Evolutionary conservation across 2,113 vertebrate species (phyloP), one percentile per base, ranked within the genome.

Genomic region (Gyps fulvus): DNA sequence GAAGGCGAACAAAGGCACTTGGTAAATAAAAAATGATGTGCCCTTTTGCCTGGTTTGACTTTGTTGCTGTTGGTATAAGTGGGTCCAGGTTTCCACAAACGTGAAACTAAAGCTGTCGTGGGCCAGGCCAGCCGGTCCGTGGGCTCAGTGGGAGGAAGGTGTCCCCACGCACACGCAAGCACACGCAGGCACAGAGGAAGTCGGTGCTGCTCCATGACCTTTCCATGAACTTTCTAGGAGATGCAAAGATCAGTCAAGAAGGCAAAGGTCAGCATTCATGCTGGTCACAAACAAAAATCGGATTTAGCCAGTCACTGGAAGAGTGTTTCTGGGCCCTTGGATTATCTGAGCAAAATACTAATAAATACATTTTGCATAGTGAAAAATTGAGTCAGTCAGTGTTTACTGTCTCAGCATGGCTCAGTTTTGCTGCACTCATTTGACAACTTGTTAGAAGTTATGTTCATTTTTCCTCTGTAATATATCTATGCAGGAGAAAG

Each of bases 201-300:
- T 97, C 90, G 26, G 86, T 89, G 89, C 94, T 40, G 98, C 98
- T 98, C 97, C 62, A 32, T 99, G 99, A 99, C 99, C 99, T 98
- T 98, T 98, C 97, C 81, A 59, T 99, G 99, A 99, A 99, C 99
- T 98, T 99, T 98, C 96, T 85, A 95, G 96, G 98, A 98, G 98
- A 98, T 95, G 89, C 97, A 98, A 98, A 98, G 98, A 99, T 98
- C 99, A 98, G 97, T 86, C 83, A 91, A 97, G 97, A 98, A 98
- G 98, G 96, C 99, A 99, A 98, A 99, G 99, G 98, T 99, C 99
- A 98, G 97, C 97, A 87, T 98, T 98, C 98, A 98, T 98, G 98
- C 98, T 98, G 98, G 97, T 98, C 98, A 98, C 98, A 99, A 98
- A 99, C 98, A 99, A 99, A 99, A 99, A 98, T 97, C 97, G 96